Base-by-base conservation (phyloP, 2,888 invertebrate species). In the Eupithecia exiguata region DNA sequence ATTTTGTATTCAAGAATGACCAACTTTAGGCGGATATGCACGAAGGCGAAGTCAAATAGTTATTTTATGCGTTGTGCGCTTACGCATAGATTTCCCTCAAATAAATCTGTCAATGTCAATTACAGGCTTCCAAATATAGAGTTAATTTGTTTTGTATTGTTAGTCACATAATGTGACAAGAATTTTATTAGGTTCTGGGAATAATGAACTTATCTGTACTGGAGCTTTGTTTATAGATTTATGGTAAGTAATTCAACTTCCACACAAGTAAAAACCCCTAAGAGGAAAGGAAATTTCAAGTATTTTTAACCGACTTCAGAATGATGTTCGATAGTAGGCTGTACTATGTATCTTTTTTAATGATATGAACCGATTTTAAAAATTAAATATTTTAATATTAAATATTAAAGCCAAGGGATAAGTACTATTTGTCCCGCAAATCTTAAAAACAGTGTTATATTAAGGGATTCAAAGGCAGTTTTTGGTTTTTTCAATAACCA, bases 91-190 rank as follows among this genome's bases (percentile, higher is more conserved):
- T 69, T 76, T 71, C 38, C 49, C 58, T 71, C 73, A 71, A 68
- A 70, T 71, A 68, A 71, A 74, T 76, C 71, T 69, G 71, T 68
- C 71, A 67, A 69, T 49, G 71, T 30, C 46, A 68, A 70, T 58
- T 36, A 38, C 40, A 66, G 66, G 14, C 7, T 35, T 68, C 68
- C 35, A 68, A 49, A 66, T 68, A 49, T 49, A 30, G 49, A 49
- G n/a, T 68, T 68, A 53, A 21, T 53, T 43, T 40, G 36, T 66
- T 12, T 38, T 38, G 36, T 18, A 18, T 38, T 14, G 40, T 77
- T 72, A 75, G 58, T 74, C 73, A 73, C 30, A 12, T 12, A 14
- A 14, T 40, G 40, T 66, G 63, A 65, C 35, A n/a, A n/a, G 63
- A 65, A 65, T 58, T 58, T 25, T 65, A 65, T n/a, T n/a, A n/a